Evolutionary conservation across 1,140 invertebrate genomes (phyloP).

Genomic region (Macrocentrus cingulum): DNA sequence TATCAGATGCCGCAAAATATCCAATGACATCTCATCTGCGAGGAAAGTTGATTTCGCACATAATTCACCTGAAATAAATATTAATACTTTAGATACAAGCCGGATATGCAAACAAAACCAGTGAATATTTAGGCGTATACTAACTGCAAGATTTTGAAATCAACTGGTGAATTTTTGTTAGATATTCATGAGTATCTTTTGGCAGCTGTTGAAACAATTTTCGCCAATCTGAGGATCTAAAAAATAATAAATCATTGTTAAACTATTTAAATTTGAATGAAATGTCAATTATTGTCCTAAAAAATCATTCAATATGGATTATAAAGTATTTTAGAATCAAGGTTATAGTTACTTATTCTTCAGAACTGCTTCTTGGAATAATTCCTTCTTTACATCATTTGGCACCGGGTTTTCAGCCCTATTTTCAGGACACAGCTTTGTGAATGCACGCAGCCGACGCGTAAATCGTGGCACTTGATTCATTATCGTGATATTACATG

Average conservation of each 20-base stretch:
- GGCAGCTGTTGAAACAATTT: constrained; percentile 4
- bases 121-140: neutral
- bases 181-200: neutral
- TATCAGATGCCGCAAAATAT: constrained; percentile 12
- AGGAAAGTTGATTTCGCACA: constrained; percentile 3
- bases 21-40: neutral
- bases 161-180: constrained; percentile 17
- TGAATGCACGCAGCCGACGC: constrained; percentile 10
- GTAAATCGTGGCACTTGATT: constrained; percentile 13
- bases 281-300: neutral
- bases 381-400: constrained; percentile 4
- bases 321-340: neutral
- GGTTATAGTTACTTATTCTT: constrained; percentile 10
- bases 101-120: neutral
- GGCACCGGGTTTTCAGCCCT: neutral
- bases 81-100: neutral
- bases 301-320: neutral
- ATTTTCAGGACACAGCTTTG: neutral
- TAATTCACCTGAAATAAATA: constrained; percentile 10
- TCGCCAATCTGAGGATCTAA: constrained; percentile 10
- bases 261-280: too few species aligned
- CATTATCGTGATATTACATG: neutral
- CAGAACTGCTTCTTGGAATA: neutral
- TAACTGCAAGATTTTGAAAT: constrained; percentile 15
- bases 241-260: neutral